Base-by-base conservation (phyloP, 2,888 invertebrate genomes). In the Torymus tubicola region DNA sequence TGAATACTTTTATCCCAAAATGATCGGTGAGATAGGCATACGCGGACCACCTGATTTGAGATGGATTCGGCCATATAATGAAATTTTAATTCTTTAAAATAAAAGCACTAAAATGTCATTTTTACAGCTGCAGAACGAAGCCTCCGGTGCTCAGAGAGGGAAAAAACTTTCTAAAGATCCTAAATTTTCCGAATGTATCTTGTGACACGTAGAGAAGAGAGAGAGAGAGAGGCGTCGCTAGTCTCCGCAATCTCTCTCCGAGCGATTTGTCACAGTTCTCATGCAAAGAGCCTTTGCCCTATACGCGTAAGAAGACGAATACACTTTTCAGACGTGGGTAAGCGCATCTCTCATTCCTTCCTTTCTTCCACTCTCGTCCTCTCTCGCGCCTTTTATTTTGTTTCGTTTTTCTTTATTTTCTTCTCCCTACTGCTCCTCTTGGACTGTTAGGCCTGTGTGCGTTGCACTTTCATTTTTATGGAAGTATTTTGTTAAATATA, bases 261-360 rank as follows among this genome's bases (percentile, higher is more conserved):
- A 50, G 73, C 65, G 73, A 73, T 68, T 73, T 79, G 79, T 73
- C 79, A 73, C 70, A 31, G 50, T 42, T 61, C 68, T 63, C 63
- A 73, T 68, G 73, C 73, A 73, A 73, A 73, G 73, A 60, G 64
- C 64, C 65, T 53, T 68, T 50, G 75, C 31, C 53, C 55, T 2
- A 31, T 2, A 31, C 24, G 31, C 64, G 64, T 55, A 55, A 73
- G 61, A 79, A 67, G 63, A 73, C 50, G 73, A 60, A 79, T 79
- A 68, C 73, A 79, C 73, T 73, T 73, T 79, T 79, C 79, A 79
- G 50, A 69, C 50, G 53, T 16, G 42, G 60, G 21, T 73, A 52
- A 63, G 64, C 73, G 63, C 60, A 52, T 60, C 1, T 55, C 64
- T 57, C 31, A 69, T 52, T 57, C 57, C 64, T 14, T 2, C 18